Evolutionary conservation across 2,797 vertebrate species (phyloP).

Genomic region (Anolis apletophallus): DNA sequence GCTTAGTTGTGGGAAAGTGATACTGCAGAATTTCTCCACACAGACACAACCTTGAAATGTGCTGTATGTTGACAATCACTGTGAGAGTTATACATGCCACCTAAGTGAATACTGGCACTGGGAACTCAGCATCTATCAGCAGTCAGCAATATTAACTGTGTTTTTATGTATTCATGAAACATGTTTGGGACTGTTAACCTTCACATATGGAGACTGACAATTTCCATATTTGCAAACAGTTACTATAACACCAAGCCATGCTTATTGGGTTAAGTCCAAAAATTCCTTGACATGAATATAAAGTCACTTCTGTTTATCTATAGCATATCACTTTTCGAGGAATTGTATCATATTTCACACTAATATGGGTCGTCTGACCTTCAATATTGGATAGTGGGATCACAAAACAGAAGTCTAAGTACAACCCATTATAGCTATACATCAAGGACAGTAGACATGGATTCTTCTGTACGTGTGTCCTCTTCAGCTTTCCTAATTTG

Average conservation of each 20-base stretch:
- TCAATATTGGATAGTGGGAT: neutral
- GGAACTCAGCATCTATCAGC: neutral
- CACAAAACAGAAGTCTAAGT: neutral
- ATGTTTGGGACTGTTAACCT: neutral
- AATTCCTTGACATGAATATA: neutral
- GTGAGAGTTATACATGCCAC: no score
- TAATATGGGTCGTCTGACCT: neutral
- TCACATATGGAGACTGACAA: neutral
- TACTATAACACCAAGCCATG: neutral
- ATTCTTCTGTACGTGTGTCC: neutral
- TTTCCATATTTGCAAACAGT: neutral
- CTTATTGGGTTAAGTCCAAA: neutral
- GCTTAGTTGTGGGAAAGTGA: no score
- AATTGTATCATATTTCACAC: neutral
- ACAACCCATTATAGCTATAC: neutral
- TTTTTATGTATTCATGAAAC: neutral
- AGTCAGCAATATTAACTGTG: neutral
- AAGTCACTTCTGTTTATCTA: neutral
- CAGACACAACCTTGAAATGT: neutral
- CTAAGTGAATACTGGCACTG: neutral
- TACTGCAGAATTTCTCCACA: neutral
- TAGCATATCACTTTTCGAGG: neutral
- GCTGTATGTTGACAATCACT: neutral
- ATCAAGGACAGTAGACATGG: neutral
- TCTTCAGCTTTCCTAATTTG: slow-evolving; percentile 10